Evolutionary conservation across 2,797 vertebrate genomes (phyloP), one percentile per base, ranked within the genome.

Genomic region (Rhynchonycteris naso): DNA sequence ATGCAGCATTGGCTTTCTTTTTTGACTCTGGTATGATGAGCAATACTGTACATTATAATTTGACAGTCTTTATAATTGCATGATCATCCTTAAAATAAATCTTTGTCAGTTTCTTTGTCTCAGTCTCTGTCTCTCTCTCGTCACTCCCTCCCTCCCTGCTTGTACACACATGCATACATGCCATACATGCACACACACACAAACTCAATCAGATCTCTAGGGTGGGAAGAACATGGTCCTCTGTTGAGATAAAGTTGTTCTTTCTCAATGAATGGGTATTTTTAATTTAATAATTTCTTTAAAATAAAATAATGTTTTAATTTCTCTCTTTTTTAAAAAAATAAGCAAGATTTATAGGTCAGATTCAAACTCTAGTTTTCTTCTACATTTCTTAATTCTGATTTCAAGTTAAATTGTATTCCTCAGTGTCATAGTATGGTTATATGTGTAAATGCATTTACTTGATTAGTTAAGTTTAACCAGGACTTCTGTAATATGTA

Each of bases 381-480:
- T 22, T 66, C 38, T 61, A 59, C 22, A 47, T 65, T 72, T 43
- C 18, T 72, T 88, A 93, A 83, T 84, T 56, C 35, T 14, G 86
- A 50, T 72, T 80, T 69, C 2, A 38, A 54, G 28, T 88, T 93
- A 38, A 94, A 26, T 38, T 90, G 4, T 54, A 61, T 84, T 63
- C 7, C 16, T 91, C n/a, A 56, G 22, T 56, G n/a, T 74, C 26
- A 82, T 13, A 88, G 3, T 28, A 75, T 21, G 26, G 2, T 61
- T 52, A 35, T 16, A 69, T 13, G 12, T 54, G 28, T 28, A 43
- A 59, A 47, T 74, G 22, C 7, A 43, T 75, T 59, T 76, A 95
- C 71, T 24, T 59, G n/a, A 30, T 58, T 93, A 59, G 2, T 43
- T 66, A 30, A 75, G 10, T 81, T 75, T 81, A 95, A 93, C 26